Evolutionary conservation across 2,888 invertebrate species (phyloP), one percentile per base, ranked within the genome.

Genomic region (Heliconius hortense): DNA sequence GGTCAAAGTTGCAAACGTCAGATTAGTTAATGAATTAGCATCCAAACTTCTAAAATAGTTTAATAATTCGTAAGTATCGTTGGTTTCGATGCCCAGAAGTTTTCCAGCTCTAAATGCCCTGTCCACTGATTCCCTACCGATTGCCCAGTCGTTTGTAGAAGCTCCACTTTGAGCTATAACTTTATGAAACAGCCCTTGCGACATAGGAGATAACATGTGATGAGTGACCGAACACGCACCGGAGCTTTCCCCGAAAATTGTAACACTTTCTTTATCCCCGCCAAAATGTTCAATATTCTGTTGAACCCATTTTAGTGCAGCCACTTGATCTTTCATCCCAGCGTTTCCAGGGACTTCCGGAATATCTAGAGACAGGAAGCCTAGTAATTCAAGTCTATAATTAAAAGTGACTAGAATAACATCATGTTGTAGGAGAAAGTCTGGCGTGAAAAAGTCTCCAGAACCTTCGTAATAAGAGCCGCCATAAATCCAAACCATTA

Each of bases 401-500:
- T 93, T 93, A 4, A 92, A 79, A 1, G 94, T 93, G 0, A 93
- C 92, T 64, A 94, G 26, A 24, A 93, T 85, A 2, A 92, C 88
- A 76, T 91, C 86, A 71, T 91, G 88, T 73, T 85, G 84, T 74
- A 94, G 81, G 13, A 94, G 81, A 76, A 87, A 88, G 75, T 90
- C 87, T 10, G 93, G 90, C 2, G 93, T 91, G 60, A 87, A 88
- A 10, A 85, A 80, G 72, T 91, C 83, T 21, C 91, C 91, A 0
- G 90, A 89, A 2, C 93, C 93, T 26, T 86, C 86, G 78, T 86
- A 82, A 75, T 85, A 93, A 13, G 84, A 88, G 2, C 93, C 94
- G 5, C 92, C 93, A 76, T 93, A 91, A 59, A 93, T 87, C 80
- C 86, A 93, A 0, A 94, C 88, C 87, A 94, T 88, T 2, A 93